Conservation (phyloP, 2,113 vertebrate genomes). For the Sorex fumeus region DNA sequence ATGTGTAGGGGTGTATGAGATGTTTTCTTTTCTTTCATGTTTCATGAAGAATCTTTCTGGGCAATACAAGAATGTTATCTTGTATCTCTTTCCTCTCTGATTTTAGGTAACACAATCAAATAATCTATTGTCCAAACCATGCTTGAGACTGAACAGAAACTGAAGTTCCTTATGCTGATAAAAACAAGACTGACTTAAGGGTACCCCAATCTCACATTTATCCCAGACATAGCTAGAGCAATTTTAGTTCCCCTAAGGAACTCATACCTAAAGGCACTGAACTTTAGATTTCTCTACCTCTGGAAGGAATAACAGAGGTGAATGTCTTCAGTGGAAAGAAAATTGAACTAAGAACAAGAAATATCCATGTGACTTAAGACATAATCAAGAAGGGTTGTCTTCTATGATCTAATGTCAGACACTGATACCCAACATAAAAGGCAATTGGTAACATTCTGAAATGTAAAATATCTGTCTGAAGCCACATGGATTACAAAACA, state of each 20-base stretch:
- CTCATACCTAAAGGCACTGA: background rate
- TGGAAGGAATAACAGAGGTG: background rate
- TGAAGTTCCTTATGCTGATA: background rate
- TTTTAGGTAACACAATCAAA: background rate
- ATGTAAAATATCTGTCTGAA: slow-evolving; percentile 49
- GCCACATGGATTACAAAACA: slow-evolving; percentile 41
- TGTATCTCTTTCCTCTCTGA: slow-evolving; percentile 33
- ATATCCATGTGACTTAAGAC: background rate
- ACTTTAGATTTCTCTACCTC: background rate
- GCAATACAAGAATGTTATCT: background rate
- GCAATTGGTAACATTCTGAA: slow-evolving; percentile 42
- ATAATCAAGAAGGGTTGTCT: background rate
- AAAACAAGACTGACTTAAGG: background rate
- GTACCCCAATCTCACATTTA: background rate
- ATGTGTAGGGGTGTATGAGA: background rate
- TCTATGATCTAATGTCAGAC: slow-evolving; percentile 4
- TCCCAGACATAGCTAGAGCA: background rate
- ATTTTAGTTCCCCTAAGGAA: background rate
- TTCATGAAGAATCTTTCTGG: background rate
- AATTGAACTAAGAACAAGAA: background rate
- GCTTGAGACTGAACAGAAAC: slow-evolving; percentile 11
- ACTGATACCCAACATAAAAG: slow-evolving; percentile 24
- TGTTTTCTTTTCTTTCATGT: background rate
- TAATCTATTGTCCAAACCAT: slow-evolving; percentile 21
- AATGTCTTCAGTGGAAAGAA: slow-evolving; percentile 16